Base-by-base conservation (phyloP, 2,888 invertebrate genomes). In the Criorhina ranunculi region DNA sequence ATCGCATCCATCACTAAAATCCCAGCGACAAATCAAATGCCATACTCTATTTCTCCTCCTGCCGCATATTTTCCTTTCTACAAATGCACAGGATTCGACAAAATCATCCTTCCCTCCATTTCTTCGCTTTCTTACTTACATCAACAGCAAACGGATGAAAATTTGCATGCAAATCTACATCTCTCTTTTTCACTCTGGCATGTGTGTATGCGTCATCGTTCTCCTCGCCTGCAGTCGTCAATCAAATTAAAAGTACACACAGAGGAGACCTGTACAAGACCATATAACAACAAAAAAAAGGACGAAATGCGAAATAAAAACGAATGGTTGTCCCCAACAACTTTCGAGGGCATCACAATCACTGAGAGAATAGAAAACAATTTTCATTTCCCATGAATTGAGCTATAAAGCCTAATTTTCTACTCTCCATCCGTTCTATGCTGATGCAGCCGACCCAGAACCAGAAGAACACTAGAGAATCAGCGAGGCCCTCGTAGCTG, bases 291-390 rank as follows among this genome's bases (percentile, higher is more conserved):
- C 29, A 57, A 57, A 35, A 57, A 35, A 15, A 11, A 37, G 5
- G 0, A 29, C 15, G 12, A 44, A 5, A 53, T 19, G 19, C 40
- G 40, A 73, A 59, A 40, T 31, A 49, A 77, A 60, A 67, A 51
- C 33, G 29, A 73, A 67, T 78, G 62, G 46, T 66, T 51, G 66
- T 46, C 40, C 53, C 42, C 66, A 44, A 62, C 66, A 44, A 62
- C 57, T 75, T 79, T 62, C 60, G 53, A 73, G 79, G 72, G 62
- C 73, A 79, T 79, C 83, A 69, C 83, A 73, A 83, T 83, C 83
- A 73, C 79, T 69, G 73, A 73, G 73, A 73, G 79, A 83, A 83
- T 83, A 83, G 83, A 83, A 83, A 83, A 83, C 83, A 83, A 83
- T 79, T 83, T 83, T 79, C 78, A 73, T 83, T 79, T 82, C 66